Evolutionary conservation across 2,113 vertebrate genomes (phyloP).

Genomic region (Cyphomyrus discorhynchus): DNA sequence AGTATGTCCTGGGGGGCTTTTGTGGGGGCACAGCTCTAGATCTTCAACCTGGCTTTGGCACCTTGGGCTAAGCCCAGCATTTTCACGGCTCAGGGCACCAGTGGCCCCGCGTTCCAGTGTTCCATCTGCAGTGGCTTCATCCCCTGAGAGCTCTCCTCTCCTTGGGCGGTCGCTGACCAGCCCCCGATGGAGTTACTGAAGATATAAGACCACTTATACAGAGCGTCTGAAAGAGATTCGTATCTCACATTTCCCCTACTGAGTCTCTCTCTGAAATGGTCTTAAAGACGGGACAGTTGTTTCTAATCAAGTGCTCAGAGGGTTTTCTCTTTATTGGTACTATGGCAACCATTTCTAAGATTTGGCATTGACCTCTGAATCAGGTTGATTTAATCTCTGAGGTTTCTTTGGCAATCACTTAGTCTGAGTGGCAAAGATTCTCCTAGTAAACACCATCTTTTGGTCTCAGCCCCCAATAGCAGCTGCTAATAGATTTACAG

Average conservation of each 20-base stretch:
- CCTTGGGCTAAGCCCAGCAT: background rate
- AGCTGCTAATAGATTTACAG: background rate
- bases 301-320: constrained; percentile 23
- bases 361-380: background rate
- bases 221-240: constrained; percentile 10
- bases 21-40: background rate
- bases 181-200: background rate
- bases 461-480: background rate
- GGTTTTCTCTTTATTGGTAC: background rate
- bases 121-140: background rate
- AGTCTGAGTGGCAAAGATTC: background rate
- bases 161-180: background rate
- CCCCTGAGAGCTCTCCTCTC: background rate
- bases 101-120: background rate
- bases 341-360: constrained; percentile 3
- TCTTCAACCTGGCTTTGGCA: background rate
- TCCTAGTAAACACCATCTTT: background rate
- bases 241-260: constrained; percentile 11
- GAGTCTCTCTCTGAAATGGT: constrained; percentile 3
- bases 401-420: background rate
- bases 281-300: constrained; percentile 18
- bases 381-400: constrained; percentile 4
- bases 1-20: background rate
- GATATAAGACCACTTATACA: background rate
- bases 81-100: background rate